Evolutionary conservation across 2,888 invertebrate genomes (phyloP), one percentile per base, ranked within the genome.

Genomic region (Macrosoma leucophasiata): DNA sequence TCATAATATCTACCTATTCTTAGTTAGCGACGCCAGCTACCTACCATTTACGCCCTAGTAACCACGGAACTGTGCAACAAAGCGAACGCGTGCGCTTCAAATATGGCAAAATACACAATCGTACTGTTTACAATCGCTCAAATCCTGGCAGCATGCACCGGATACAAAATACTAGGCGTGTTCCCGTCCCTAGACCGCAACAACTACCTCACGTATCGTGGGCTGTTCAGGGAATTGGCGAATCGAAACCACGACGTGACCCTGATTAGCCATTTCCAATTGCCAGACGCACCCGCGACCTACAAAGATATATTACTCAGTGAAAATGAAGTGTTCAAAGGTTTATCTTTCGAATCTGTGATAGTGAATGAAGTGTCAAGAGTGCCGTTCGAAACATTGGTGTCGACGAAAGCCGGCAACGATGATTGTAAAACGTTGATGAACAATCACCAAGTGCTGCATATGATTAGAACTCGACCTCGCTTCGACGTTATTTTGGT

Each of bases 401-500:
- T 82, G 25, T 70, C 73, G 18, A 81, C 81, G 24, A 84, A 85
- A 68, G 62, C 69, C 29, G 85, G 84, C 13, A 82, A 84, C 56
- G 81, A 84, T 25, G 81, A 82, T 48, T 85, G 85, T 55, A 81
- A 78, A 53, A 69, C 62, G 29, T 55, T 86, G 35, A 73, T 89
- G 53, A 73, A 74, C 25, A 63, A 89, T 42, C 73, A 86, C 27
- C 76, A 86, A 30, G 84, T 86, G 48, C 56, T 79, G 23, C 85
- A 88, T n/a, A 75, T 85, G 71, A 82, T 62, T 60, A 70, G 46
- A 38, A 86, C 59, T 57, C 72, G 62, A 43, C 78, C 85, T 40
- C 82, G 79, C 32, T 92, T 87, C 61, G 93, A 94, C 61, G 71
- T 93, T 5, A 86, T 93, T 19, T 55, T 94, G 13, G 85, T 89